A percentile compares a stretch with the other conserved stretches of the same genome.
These are phyloP conservation scores for Leptinotarsa texana DNA, from an alignment of 1,140 invertebrate species.

Conservation along the genomic window DNA sequence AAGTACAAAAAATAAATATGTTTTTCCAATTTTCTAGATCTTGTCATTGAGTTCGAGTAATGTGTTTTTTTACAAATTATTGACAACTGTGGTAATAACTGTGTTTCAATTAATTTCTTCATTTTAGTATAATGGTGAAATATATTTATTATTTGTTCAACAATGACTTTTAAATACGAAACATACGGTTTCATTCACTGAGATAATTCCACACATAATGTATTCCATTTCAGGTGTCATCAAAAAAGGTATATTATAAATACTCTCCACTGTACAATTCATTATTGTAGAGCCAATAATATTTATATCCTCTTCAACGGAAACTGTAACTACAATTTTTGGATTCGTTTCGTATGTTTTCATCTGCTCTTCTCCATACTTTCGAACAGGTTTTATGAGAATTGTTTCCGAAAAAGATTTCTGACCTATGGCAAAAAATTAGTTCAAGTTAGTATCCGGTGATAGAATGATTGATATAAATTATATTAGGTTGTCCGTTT, in stretches of 20 bases:
- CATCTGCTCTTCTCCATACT: conserved; percentile 37
- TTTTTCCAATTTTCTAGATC: too few species aligned
- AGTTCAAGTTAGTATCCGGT: too few species aligned
- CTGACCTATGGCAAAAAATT: conserved; percentile 22
- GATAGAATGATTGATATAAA: too few species aligned
- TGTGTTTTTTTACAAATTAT: too few species aligned
- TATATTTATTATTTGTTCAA: too few species aligned
- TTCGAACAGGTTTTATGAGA: conserved; percentile 29
- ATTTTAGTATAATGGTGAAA: too few species aligned
- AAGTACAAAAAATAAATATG: background rate
- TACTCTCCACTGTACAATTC: conserved; percentile 45
- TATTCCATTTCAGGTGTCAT: conserved; percentile 42
- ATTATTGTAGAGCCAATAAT: conserved; percentile 31
- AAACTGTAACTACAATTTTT: conserved; percentile 38
- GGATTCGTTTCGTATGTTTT: conserved; percentile 38
- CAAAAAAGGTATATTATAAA: conserved; percentile 42
- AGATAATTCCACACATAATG: conserved; percentile 37
- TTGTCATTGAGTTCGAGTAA: too few species aligned
- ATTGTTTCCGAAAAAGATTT: conserved; percentile 37
- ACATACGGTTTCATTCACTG: conserved; percentile 21
- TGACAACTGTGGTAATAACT: too few species aligned
- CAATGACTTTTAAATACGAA: background rate
- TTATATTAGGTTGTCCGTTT: too few species aligned
- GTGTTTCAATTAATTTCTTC: too few species aligned
- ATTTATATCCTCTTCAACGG: conserved; percentile 34